Percentiles rank a stretch among this genome's conserved stretches.
phyloP scores from a whole-genome alignment of 2,113 vertebrate species.

The Nesogale talazaci region DNA sequence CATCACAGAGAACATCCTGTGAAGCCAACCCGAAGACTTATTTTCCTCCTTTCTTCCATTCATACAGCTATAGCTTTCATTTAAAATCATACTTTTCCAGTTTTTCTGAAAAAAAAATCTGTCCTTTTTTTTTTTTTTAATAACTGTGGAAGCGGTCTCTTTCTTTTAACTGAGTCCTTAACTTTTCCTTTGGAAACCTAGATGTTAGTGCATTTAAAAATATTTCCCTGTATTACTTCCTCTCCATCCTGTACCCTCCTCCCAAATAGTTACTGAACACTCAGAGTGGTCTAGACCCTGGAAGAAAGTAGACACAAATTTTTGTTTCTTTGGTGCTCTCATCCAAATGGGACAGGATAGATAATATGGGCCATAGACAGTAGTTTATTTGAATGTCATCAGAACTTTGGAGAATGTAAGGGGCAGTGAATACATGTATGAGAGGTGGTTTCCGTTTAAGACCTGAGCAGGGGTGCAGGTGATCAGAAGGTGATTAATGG shows the following conservation, averaged over 20 bases:
- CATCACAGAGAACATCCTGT: neutral
- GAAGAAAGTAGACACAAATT: neutral
- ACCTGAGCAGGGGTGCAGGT: neutral
- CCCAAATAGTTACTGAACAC: neutral
- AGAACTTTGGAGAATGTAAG: neutral
- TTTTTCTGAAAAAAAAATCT: too few species aligned
- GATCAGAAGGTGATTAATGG: neutral
- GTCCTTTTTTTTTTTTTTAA: too few species aligned
- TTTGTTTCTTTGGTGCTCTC: neutral
- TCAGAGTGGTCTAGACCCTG: neutral
- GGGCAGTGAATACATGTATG: neutral
- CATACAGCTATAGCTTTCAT: neutral
- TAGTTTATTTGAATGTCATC: neutral
- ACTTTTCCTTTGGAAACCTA: neutral
- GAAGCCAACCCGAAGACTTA: neutral
- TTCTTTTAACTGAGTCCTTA: neutral
- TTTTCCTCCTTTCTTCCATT: neutral
- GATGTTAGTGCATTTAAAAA: conserved; percentile 5
- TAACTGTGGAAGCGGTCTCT: too few species aligned
- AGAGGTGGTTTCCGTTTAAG: neutral
- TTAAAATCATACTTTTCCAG: neutral
- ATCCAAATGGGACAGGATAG: neutral
- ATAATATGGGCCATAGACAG: neutral
- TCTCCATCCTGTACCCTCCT: neutral
- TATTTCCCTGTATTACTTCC: neutral